Evolutionary conservation across 2,888 invertebrate species (phyloP).

Genomic region (Amorpha juglandis): DNA sequence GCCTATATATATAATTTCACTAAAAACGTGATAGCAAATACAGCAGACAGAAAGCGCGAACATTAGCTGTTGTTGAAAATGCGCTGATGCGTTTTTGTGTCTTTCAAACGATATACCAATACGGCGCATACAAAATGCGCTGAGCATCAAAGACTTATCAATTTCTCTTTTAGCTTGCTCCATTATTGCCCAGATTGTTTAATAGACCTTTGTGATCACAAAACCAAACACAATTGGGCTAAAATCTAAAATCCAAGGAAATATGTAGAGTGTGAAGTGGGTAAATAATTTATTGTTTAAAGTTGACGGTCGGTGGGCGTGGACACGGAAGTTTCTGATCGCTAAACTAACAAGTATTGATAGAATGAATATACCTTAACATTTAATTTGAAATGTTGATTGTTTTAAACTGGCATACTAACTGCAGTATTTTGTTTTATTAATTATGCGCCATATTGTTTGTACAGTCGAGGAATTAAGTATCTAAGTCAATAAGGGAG

Average conservation of each 20-base stretch:
- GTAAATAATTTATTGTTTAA: constrained; percentile 31
- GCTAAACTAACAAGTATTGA: constrained; percentile 32
- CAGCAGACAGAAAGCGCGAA: constrained; percentile 59
- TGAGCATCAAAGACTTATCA: constrained; percentile 60
- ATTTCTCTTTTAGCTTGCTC: constrained; percentile 68
- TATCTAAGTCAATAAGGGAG: neutral
- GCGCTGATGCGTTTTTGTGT: constrained; percentile 48
- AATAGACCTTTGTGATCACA: constrained; percentile 41
- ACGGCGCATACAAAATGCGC: constrained; percentile 65
- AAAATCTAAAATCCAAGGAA: constrained; percentile 23
- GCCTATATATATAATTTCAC: constrained; percentile 70
- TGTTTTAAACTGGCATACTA: constrained; percentile 10
- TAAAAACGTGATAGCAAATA: constrained; percentile 73
- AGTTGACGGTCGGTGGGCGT: constrained; percentile 38
- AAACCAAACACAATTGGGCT: constrained; percentile 29
- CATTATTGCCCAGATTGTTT: constrained; percentile 56
- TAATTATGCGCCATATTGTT: neutral
- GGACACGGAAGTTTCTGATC: constrained; percentile 30
- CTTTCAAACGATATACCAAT: constrained; percentile 68
- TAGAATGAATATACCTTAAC: constrained; percentile 35
- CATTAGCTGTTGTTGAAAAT: constrained; percentile 60
- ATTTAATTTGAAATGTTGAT: constrained; percentile 30
- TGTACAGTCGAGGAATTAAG: neutral
- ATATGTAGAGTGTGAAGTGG: constrained; percentile 28
- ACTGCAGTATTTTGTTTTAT: constrained; percentile 8